A percentile compares a stretch with the other conserved stretches of the same genome.
Evolutionary conservation across 2,113 vertebrate species (phyloP).

Genomic region (Nothoprocta perdicaria): DNA sequence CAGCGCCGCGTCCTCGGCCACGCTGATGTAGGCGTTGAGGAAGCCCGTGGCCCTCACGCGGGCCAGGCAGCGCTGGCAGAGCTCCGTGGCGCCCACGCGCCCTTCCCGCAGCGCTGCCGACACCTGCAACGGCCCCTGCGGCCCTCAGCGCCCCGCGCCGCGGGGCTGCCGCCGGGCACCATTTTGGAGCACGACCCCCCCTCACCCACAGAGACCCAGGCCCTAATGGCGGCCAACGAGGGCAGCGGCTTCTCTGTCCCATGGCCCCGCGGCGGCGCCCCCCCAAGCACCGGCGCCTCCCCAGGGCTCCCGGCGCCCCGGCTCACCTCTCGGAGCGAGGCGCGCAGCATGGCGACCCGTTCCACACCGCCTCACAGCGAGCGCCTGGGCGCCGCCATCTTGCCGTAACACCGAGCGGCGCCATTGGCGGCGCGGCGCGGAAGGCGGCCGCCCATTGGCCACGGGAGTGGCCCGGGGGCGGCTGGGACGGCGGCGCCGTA

Average conservation of each 20-base stretch:
- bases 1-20: slow-evolving; percentile 87
- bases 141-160: background rate
- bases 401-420: slow-evolving; percentile 28
- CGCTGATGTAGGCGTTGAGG: slow-evolving; percentile 91
- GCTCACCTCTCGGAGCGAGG: slow-evolving; percentile 88
- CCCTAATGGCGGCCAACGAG: no score
- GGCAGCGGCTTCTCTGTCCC: background rate
- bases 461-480: background rate
- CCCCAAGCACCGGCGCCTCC: background rate
- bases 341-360: slow-evolving; percentile 76
- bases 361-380: fast-evolving
- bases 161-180: background rate
- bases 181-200: no score
- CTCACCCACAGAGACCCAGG: no score
- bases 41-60: slow-evolving; percentile 84
- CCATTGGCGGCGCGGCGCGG: slow-evolving; percentile 79
- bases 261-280: fast-evolving
- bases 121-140: slow-evolving; percentile 71
- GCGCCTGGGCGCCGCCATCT: slow-evolving; percentile 70
- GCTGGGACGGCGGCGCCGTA: background rate
- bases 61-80: slow-evolving; percentile 89
- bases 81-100: slow-evolving; percentile 84
- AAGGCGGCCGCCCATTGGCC: slow-evolving; percentile 76
- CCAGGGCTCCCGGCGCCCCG: background rate
- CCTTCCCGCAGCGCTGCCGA: slow-evolving; percentile 87